Percentiles rank a stretch among this genome's conserved stretches.
These are phyloP conservation scores for Cephus runcator DNA, from an alignment of 2,888 invertebrate genomes.

Conservation along the genomic window DNA sequence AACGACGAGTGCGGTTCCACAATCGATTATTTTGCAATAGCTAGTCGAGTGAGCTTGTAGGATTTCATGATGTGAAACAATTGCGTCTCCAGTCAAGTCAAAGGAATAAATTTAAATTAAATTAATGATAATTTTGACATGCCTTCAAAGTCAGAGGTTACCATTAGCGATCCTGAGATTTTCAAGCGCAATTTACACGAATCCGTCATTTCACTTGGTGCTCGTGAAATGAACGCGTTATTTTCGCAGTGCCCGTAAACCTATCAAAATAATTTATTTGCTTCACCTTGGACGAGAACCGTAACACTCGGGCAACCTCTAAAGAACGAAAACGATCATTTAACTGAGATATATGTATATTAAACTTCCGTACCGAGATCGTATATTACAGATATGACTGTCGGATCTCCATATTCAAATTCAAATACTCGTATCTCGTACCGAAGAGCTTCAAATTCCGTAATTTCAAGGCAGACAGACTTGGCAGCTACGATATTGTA, in stretches of 20 bases:
- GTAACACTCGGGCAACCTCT: neutral
- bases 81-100: conserved; percentile 15
- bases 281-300: neutral
- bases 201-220: neutral
- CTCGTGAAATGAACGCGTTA: neutral
- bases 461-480: neutral
- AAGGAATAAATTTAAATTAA: neutral
- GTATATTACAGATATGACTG: neutral
- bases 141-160: neutral
- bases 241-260: neutral
- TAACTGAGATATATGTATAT: neutral
- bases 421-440: neutral
- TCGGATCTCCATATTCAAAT: neutral
- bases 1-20: conserved; percentile 19
- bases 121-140: neutral
- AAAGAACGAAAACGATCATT: neutral
- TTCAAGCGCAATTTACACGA: neutral
- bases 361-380: neutral
- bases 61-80: conserved; percentile 14
- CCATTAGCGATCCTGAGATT: neutral
- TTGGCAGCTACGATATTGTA: neutral
- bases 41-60: neutral
- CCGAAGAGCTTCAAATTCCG: neutral
- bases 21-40: conserved; percentile 35
- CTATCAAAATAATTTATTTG: neutral